A percentile compares a stretch with the other conserved stretches of the same genome.
phyloP scores from a whole-genome alignment of 2,113 vertebrate species.

The Nothocercus julius region DNA sequence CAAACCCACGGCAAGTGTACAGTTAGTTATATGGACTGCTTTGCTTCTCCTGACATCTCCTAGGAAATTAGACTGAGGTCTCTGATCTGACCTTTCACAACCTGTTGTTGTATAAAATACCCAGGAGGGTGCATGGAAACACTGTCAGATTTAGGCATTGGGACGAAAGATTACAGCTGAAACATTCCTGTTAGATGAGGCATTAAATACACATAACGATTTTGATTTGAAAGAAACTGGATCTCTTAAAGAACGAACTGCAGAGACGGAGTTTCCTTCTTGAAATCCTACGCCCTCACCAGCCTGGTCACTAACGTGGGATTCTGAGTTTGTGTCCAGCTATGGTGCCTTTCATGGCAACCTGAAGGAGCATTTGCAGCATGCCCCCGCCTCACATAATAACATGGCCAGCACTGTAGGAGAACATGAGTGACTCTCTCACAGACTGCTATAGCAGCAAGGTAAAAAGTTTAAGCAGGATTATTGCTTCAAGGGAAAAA shows the following conservation, averaged over 20 bases:
- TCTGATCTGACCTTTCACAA: background rate
- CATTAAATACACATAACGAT: background rate
- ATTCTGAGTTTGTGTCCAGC: background rate
- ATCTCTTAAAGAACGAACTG: background rate
- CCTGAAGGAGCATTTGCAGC: background rate
- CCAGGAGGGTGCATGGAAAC: background rate
- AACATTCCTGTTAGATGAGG: background rate
- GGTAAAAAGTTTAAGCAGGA: slow-evolving; percentile 70
- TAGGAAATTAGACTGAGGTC: background rate
- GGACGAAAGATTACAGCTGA: background rate
- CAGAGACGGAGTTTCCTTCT: background rate
- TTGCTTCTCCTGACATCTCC: background rate
- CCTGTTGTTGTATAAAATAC: background rate
- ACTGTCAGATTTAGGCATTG: background rate
- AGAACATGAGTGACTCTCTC: slow-evolving; percentile 43
- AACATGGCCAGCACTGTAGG: slow-evolving; percentile 18
- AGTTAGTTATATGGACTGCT: background rate
- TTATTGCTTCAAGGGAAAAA: slow-evolving; percentile 63
- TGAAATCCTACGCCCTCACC: background rate
- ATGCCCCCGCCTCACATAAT: background rate
- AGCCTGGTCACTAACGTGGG: background rate
- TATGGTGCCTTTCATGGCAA: background rate
- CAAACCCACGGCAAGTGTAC: background rate
- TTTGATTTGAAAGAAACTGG: background rate
- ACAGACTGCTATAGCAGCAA: slow-evolving; percentile 16